A percentile compares a stretch with the other conserved stretches of the same genome.
Conservation (phyloP, 1,140 invertebrate genomes). For the Drosophila ohnishii region DNA sequence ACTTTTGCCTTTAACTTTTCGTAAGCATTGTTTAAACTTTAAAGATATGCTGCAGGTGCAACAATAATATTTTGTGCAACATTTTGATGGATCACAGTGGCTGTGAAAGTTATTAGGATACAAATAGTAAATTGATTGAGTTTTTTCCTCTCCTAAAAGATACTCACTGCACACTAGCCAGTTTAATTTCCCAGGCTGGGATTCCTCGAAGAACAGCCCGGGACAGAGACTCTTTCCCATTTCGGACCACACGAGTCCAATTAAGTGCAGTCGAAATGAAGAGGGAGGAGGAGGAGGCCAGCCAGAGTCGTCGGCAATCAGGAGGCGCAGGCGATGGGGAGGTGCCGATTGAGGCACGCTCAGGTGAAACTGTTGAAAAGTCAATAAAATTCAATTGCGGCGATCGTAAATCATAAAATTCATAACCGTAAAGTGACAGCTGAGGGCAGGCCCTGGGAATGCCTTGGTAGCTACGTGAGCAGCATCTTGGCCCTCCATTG, state of each 20-base stretch:
- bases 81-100: conserved; percentile 13
- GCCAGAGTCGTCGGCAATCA: conserved; percentile 35
- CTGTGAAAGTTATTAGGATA: background rate
- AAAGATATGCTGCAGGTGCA: conserved; percentile 23
- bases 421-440: conserved; percentile 82
- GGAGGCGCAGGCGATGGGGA: conserved; percentile 41
- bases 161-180: background rate
- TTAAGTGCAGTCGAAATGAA: conserved; percentile 30
- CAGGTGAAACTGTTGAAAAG: conserved; percentile 77
- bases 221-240: conserved; percentile 18
- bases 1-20: background rate
- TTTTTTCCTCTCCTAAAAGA: background rate
- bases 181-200: conserved; percentile 32
- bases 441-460: conserved; percentile 77
- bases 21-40: background rate
- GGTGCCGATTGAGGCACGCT: conserved; percentile 53
- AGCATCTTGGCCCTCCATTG: conserved; percentile 40
- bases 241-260: conserved; percentile 58
- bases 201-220: conserved; percentile 22
- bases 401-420: conserved; percentile 81
- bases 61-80: background rate
- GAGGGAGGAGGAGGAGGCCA: conserved; percentile 7
- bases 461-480: conserved; percentile 53
- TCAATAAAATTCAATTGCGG: conserved; percentile 79
- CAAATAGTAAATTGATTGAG: conserved; percentile 15